Evolutionary conservation across 92 coral and sea anemone species (phyloP).

Genomic region (Desmophyllum pertusum): DNA sequence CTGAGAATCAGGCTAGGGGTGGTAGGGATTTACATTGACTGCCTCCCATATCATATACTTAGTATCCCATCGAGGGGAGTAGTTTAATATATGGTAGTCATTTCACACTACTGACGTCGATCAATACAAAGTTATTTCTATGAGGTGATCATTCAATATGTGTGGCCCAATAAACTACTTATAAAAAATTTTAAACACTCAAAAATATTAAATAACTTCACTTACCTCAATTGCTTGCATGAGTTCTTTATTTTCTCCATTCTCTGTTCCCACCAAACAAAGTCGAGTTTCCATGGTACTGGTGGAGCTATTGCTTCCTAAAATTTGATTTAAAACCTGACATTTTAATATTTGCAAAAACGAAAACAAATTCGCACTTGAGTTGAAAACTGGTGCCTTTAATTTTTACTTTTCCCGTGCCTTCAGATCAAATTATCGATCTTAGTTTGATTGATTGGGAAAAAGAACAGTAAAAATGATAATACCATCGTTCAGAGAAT

Average conservation of each 20-base stretch:
- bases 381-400: neutral
- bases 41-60: too few relatives aligned
- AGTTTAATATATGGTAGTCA: too few relatives aligned
- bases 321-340: neutral
- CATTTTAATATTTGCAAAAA: too few relatives aligned
- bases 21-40: too few relatives aligned
- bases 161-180: neutral
- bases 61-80: too few relatives aligned
- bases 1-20: too few relatives aligned
- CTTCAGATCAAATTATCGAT: neutral
- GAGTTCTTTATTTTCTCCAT: conserved; percentile 76
- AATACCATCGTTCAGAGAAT: neutral
- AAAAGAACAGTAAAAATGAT: too few relatives aligned
- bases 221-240: conserved; percentile 82
- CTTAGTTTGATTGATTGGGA: too few relatives aligned
- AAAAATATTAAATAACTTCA: neutral
- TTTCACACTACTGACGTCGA: too few relatives aligned
- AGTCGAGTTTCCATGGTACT: conserved; percentile 82
- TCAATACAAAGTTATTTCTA: too few relatives aligned
- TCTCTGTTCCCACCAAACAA: conserved; percentile 90
- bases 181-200: too few relatives aligned
- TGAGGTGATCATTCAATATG: too few relatives aligned
- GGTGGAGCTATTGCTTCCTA: conserved; percentile 48
- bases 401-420: neutral
- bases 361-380: neutral